phyloP scores from a whole-genome alignment of 2,888 invertebrate species.

The Colostygia pectinataria region DNA sequence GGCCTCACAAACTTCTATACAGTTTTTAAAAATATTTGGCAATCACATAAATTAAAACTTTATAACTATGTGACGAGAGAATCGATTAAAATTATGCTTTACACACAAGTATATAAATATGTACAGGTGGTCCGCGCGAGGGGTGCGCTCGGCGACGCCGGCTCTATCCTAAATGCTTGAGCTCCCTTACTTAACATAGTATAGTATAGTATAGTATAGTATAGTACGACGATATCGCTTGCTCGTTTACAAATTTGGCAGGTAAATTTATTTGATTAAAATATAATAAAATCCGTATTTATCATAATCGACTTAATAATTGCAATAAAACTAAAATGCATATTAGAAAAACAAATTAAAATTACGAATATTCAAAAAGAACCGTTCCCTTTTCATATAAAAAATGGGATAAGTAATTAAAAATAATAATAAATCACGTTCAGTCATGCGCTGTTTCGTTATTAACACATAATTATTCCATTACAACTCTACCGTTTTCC shows the following conservation, averaged over 20 bases:
- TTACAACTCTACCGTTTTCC: conserved; percentile 79
- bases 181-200: conserved; percentile 63
- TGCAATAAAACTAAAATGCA: conserved; percentile 80
- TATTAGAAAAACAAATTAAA: conserved; percentile 79
- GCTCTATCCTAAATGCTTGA: conserved; percentile 77
- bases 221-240: conserved; percentile 66
- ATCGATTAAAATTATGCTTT: conserved; percentile 81
- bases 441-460: conserved; percentile 78
- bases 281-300: conserved; percentile 73
- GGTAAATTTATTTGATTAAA: conserved; percentile 77
- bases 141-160: conserved; percentile 53
- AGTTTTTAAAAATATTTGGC: conserved; percentile 80
- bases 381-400: conserved; percentile 63
- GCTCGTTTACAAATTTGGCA: conserved; percentile 80
- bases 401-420: conserved; percentile 74
- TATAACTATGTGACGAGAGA: conserved; percentile 82
- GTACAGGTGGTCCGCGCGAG: conserved; percentile 69
- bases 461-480: conserved; percentile 81
- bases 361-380: conserved; percentile 81
- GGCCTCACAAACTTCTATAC: conserved; percentile 68
- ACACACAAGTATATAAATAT: conserved; percentile 74
- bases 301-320: conserved; percentile 72
- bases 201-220: too few species aligned
- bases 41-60: conserved; percentile 81
- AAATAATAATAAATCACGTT: conserved; percentile 75